phyloP scores from a whole-genome alignment of 2,888 invertebrate genomes.

The Sinotaia quadrata region DNA sequence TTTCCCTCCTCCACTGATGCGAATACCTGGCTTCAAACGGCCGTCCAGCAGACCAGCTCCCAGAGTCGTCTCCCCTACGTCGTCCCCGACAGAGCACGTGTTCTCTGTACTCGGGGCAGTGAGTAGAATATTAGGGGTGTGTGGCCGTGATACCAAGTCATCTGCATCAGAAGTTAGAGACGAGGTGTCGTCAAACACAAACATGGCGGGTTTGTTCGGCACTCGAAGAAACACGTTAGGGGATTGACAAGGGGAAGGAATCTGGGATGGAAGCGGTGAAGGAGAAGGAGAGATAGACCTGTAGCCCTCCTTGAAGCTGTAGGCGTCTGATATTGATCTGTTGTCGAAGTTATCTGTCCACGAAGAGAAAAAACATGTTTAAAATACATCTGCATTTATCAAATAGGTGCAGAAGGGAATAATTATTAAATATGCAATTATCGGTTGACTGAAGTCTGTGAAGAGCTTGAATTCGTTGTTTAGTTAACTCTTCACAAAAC shows the following conservation, averaged over 20 bases:
- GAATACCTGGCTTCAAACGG: too few relatives aligned
- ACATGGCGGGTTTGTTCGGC: background rate
- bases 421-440: too few relatives aligned
- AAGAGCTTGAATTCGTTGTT: too few relatives aligned
- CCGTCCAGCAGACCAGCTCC: constrained; percentile 1
- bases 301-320: constrained; percentile 19
- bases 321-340: constrained; percentile 13
- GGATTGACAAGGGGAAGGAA: constrained; percentile 6
- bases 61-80: constrained; percentile 12
- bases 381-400: background rate
- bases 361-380: background rate
- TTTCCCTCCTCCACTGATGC: background rate
- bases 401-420: background rate
- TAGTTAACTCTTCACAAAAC: too few relatives aligned
- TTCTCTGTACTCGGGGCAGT: constrained; percentile 23
- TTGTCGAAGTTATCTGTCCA: constrained; percentile 18
- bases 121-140: constrained; percentile 27
- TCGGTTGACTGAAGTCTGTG: too few relatives aligned
- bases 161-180: constrained; percentile 12
- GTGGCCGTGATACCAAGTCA: constrained; percentile 7
- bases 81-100: background rate
- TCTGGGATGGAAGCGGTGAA: constrained; percentile 12
- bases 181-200: constrained; percentile 12
- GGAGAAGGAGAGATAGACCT: constrained; percentile 11
- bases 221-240: constrained; percentile 12